Evolutionary conservation across 92 coral and sea anemone species (phyloP).

Genomic region (Zoanthus gigantus): DNA sequence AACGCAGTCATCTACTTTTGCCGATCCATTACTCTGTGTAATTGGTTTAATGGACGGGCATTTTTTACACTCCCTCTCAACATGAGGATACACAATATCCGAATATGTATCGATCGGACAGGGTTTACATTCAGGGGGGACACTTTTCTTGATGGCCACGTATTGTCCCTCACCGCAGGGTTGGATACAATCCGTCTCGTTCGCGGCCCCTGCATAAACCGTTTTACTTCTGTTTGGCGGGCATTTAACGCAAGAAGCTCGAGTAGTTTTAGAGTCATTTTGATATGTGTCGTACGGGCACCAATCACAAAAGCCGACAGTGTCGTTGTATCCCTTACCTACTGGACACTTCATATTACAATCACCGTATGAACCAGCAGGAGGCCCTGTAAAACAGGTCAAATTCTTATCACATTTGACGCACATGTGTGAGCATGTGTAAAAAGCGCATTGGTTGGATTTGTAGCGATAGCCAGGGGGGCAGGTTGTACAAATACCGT

Average conservation of each 20-base stretch:
- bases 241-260: conserved; percentile 17
- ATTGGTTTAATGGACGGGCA: conserved; percentile 28
- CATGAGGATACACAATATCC: conserved; percentile 8
- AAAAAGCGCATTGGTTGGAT: background rate
- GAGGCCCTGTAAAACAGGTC: conserved; percentile 1
- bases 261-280: conserved; percentile 4
- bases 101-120: conserved; percentile 37
- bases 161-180: conserved; percentile 35
- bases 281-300: conserved; percentile 35
- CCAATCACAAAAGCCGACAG: conserved; percentile 45
- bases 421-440: background rate
- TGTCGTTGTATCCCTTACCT: conserved; percentile 36
- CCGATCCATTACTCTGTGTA: conserved; percentile 34
- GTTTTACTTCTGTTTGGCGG: conserved; percentile 12
- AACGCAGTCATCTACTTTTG: conserved; percentile 33
- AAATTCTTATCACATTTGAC: conserved; percentile 17
- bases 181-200: conserved; percentile 20
- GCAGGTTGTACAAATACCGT: conserved; percentile 11
- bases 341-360: conserved; percentile 43
- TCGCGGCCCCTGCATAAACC: conserved; percentile 30
- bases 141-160: conserved; percentile 1
- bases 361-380: conserved; percentile 15
- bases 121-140: conserved; percentile 17
- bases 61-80: conserved; percentile 20
- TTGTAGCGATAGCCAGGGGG: conserved; percentile 26